These are phyloP conservation scores for Sebastolobus alascanus DNA, from an alignment of 2,797 vertebrate genomes.

Conservation along the genomic window DNA sequence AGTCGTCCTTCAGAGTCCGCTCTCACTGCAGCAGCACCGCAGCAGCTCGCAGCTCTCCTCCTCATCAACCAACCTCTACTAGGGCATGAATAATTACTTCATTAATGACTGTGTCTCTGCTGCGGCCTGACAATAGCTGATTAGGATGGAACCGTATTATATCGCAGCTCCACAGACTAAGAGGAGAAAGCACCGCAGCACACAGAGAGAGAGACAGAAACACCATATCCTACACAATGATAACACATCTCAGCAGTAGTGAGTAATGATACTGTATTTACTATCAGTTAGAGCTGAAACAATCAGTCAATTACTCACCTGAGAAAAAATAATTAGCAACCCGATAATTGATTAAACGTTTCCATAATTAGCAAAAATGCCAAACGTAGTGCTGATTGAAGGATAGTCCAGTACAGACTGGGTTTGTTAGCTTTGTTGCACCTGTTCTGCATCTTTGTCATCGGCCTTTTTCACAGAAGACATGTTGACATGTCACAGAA, in stretches of 20 bases:
- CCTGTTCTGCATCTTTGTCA: no score
- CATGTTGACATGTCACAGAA: no score
- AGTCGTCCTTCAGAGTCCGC: conserved; percentile 11
- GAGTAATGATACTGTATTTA: background rate
- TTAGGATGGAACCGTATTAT: conserved; percentile 48
- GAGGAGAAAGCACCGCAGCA: background rate
- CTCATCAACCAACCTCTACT: conserved; percentile 46
- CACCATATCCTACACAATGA: background rate
- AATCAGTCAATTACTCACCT: background rate
- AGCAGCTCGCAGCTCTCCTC: background rate
- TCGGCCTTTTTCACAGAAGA: no score
- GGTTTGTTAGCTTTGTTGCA: background rate
- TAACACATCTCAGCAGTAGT: background rate
- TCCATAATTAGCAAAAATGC: background rate
- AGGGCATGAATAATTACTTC: conserved; percentile 65
- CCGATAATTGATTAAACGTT: background rate
- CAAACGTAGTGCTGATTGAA: background rate
- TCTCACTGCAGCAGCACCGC: background rate
- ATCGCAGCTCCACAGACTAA: conserved; percentile 14
- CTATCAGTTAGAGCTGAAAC: background rate
- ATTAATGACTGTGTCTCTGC: conserved; percentile 62
- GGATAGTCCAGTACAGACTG: background rate
- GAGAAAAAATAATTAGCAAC: no score
- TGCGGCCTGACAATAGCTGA: conserved; percentile 49
- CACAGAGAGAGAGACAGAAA: background rate